Evolutionary conservation across 2,797 vertebrate species (phyloP).

Genomic region (Dallia pectoralis): DNA sequence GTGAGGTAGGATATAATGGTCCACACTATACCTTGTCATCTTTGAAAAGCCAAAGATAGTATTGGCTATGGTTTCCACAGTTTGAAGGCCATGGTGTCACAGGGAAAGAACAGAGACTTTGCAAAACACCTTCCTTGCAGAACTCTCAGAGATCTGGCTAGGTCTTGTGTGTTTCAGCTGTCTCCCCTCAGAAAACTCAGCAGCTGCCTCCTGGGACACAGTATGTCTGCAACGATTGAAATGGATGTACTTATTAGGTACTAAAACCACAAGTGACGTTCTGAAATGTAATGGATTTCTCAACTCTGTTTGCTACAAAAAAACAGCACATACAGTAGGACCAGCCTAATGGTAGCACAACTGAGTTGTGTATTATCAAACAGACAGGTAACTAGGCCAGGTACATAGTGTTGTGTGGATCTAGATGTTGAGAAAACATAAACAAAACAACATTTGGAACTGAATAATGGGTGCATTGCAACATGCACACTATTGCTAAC

Average conservation of each 20-base stretch:
- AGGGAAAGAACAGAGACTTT: slow-evolving; percentile 65
- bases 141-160: not conserved
- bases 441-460: not conserved
- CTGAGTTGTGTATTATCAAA: not conserved
- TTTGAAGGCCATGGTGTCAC: slow-evolving; percentile 78
- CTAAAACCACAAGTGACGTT: not conserved
- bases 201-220: not conserved
- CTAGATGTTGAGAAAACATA: not conserved
- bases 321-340: not conserved
- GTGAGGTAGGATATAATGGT: not conserved
- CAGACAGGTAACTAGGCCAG: not conserved
- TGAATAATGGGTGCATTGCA: not conserved
- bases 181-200: not conserved
- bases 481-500: not conserved
- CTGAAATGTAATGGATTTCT: not conserved
- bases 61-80: slow-evolving; percentile 75
- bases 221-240: not conserved
- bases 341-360: not conserved
- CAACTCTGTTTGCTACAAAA: not conserved
- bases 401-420: too few relatives aligned
- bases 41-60: slow-evolving; percentile 75
- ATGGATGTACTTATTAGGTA: slow-evolving; percentile 2
- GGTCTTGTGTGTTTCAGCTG: not conserved
- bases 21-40: slow-evolving; percentile 77
- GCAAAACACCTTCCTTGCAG: not conserved